Evolutionary conservation across 2,888 invertebrate genomes (phyloP).

Genomic region (Chymomyza fuscimana): DNA sequence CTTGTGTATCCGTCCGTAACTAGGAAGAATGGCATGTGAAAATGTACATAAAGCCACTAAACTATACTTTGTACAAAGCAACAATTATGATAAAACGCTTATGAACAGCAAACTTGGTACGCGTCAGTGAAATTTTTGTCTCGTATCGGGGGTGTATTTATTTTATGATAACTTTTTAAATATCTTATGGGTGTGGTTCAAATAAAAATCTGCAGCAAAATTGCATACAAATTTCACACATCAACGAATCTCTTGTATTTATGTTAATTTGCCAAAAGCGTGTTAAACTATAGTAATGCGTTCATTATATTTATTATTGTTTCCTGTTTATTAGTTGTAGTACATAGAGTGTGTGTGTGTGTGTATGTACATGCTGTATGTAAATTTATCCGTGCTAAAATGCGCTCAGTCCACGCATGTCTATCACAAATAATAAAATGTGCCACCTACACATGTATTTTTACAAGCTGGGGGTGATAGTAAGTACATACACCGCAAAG

Average conservation of each 20-base stretch:
- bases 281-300: not conserved
- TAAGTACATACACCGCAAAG: not conserved
- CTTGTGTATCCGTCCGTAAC: not conserved
- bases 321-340: not conserved
- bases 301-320: conserved; percentile 7
- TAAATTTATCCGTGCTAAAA: not conserved
- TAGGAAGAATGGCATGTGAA: not conserved
- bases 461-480: not conserved
- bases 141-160: not conserved
- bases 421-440: not conserved
- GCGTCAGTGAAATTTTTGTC: not conserved
- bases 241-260: not conserved
- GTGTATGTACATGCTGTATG: conserved; percentile 2
- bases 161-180: conserved; percentile 2
- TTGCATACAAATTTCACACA: not conserved
- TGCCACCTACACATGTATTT: not conserved
- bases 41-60: not conserved
- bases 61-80: not conserved
- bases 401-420: conserved; percentile 3
- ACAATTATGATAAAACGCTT: not conserved
- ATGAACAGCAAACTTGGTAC: not conserved
- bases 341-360: conserved; percentile 8
- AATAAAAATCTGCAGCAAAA: conserved; percentile 9
- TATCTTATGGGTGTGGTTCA: conserved; percentile 59
- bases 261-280: not conserved